phyloP scores from a whole-genome alignment of 2,113 vertebrate species.

The Choloepus hoffmanni region DNA sequence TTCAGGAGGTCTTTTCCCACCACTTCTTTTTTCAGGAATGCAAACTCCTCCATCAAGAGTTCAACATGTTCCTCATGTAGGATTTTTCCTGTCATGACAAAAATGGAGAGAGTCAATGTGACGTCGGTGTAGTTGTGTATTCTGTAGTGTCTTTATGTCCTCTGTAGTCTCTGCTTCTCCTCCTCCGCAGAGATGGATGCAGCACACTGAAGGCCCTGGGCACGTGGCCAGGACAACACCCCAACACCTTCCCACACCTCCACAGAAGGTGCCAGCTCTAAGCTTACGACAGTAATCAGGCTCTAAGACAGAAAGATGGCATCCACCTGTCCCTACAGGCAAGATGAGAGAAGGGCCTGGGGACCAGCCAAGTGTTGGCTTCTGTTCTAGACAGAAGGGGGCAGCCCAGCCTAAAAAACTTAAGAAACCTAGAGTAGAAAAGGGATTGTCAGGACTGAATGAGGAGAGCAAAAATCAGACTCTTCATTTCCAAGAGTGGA shows the following conservation, averaged over 20 bases:
- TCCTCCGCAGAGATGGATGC: background rate
- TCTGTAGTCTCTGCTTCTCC: background rate
- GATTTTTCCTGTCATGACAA: conserved; percentile 87
- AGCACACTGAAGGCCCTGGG: background rate
- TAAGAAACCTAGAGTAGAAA: background rate
- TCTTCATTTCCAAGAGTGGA: background rate
- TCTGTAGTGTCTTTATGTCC: background rate
- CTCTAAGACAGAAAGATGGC: background rate
- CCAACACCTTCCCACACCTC: background rate
- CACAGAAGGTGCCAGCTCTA: background rate
- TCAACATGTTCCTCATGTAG: conserved; percentile 97
- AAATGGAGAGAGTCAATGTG: background rate
- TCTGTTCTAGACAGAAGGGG: background rate
- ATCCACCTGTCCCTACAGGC: background rate
- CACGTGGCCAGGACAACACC: fast-evolving
- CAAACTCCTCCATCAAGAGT: conserved; percentile 93
- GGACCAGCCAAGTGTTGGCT: background rate
- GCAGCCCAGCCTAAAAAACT: background rate
- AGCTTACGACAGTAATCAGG: background rate
- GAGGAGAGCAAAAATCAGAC: background rate
- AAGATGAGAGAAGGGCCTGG: background rate
- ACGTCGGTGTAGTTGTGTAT: background rate
- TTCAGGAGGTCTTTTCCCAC: conserved; percentile 91
- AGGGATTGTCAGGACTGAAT: background rate
- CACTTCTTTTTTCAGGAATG: conserved; percentile 92